These are phyloP conservation scores for Spilogale gracilis DNA, from an alignment of 2,113 vertebrate genomes.

Conservation along the genomic window DNA sequence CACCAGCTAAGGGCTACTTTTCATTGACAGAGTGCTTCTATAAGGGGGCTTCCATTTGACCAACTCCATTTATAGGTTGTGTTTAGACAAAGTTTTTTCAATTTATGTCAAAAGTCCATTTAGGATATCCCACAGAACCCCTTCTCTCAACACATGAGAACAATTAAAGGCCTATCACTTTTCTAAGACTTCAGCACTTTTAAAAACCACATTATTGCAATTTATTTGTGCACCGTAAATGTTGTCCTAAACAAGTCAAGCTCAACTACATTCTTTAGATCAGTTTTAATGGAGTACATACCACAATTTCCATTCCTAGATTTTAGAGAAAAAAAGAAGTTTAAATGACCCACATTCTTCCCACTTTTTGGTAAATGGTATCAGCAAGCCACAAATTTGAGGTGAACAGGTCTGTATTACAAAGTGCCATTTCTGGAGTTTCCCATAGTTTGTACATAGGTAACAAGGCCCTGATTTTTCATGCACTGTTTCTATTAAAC, in stretches of 20 bases:
- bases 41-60: not conserved
- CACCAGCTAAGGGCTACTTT: not conserved
- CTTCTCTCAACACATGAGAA: not conserved
- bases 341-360: not conserved
- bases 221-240: not conserved
- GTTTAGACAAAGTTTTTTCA: not conserved
- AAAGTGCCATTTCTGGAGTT: not conserved
- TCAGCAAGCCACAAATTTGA: not conserved
- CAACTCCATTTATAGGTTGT: not conserved
- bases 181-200: conserved; percentile 33
- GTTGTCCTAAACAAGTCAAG: conserved; percentile 15
- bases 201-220: conserved; percentile 29
- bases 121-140: not conserved
- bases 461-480: not conserved
- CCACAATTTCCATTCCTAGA: not conserved
- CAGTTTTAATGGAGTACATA: not conserved
- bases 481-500: not conserved
- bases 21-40: not conserved
- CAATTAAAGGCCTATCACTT: not conserved
- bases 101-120: not conserved
- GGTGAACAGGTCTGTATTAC: not conserved
- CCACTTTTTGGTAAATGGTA: not conserved
- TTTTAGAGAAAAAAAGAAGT: not conserved
- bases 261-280: not conserved
- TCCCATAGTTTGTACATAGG: not conserved